These are phyloP conservation scores for Pycnonotus jocosus DNA, from an alignment of 2,113 vertebrate genomes.

Conservation along the genomic window DNA sequence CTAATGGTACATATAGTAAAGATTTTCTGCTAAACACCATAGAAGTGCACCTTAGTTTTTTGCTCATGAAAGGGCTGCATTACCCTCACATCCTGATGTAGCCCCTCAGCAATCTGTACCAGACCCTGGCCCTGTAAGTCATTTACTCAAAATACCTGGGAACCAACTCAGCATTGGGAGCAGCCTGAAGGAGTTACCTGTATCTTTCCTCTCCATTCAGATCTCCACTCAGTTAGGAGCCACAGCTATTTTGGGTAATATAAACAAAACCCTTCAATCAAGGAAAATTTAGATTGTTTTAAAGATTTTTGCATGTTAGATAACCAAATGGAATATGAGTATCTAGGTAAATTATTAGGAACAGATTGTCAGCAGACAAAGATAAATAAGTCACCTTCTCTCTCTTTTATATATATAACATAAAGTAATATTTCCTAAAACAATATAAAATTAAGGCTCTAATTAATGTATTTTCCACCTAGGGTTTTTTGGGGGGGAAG, in stretches of 20 bases:
- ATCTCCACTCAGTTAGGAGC: not conserved
- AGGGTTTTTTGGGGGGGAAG: fast-evolving
- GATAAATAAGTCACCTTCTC: not conserved
- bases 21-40: not conserved
- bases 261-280: not conserved
- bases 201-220: not conserved
- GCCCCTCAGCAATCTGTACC: not conserved
- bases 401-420: not conserved
- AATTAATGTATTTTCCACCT: not conserved
- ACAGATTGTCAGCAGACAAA: not conserved
- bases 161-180: not conserved
- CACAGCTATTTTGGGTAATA: not conserved
- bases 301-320: not conserved
- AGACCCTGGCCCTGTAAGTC: not conserved
- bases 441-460: not conserved
- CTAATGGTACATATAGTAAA: not conserved
- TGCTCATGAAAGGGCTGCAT: not conserved
- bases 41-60: not conserved
- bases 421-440: not conserved
- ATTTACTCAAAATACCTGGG: not conserved
- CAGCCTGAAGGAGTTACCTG: not conserved
- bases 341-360: not conserved
- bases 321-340: not conserved
- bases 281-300: not conserved
- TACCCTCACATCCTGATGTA: not conserved